Conservation (phyloP, 2,797 vertebrate genomes). For the Brachyrhaphis roseni region DNA sequence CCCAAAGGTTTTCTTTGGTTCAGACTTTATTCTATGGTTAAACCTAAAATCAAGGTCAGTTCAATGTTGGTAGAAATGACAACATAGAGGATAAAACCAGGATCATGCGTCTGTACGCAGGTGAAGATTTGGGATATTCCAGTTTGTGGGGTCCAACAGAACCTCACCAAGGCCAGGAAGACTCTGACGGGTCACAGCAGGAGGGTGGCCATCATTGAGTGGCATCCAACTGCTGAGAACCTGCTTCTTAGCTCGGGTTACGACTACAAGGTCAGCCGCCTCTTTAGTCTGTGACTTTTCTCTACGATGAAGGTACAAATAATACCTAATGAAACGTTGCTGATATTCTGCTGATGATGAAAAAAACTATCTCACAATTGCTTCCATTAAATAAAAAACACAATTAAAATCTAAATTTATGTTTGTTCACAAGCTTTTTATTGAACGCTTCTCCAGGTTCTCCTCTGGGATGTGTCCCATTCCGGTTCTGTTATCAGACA, state of each 20-base stretch:
- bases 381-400: no score
- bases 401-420: no score
- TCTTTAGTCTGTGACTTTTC: not conserved
- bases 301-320: not conserved
- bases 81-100: not conserved
- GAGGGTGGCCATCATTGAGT: constrained; percentile 88
- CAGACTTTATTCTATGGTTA: not conserved
- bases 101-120: constrained; percentile 37
- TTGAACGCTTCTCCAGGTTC: constrained; percentile 77
- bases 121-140: constrained; percentile 87
- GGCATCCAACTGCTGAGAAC: constrained; percentile 91
- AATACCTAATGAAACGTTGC: no score
- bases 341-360: no score
- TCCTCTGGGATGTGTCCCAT: constrained; percentile 91
- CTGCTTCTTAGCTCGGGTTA: constrained; percentile 80
- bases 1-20: not conserved
- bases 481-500: constrained; percentile 75
- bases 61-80: not conserved
- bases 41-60: not conserved
- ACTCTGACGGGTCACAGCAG: constrained; percentile 74
- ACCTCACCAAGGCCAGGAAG: constrained; percentile 80
- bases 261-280: constrained; percentile 71
- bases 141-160: constrained; percentile 79
- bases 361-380: no score
- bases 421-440: not conserved